Evolutionary conservation across 2,888 invertebrate species (phyloP).

Genomic region (Arge pagana): DNA sequence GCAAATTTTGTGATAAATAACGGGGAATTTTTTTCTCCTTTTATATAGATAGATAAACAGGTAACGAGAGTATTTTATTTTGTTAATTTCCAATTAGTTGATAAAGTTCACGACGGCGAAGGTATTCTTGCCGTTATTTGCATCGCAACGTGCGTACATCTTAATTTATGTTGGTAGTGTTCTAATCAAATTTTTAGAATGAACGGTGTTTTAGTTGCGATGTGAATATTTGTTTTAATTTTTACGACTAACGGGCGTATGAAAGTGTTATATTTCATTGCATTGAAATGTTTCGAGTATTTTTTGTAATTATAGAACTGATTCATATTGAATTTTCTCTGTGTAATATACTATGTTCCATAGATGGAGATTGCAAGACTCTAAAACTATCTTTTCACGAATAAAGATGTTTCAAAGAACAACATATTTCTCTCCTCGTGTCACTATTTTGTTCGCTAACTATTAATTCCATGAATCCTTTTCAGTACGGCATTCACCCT

Average conservation of each 20-base stretch:
- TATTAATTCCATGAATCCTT: conserved; percentile 52
- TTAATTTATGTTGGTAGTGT: conserved; percentile 12
- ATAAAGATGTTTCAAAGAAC: conserved; percentile 27
- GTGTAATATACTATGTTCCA: conserved; percentile 31
- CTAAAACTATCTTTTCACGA: conserved; percentile 36
- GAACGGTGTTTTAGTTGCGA: no score
- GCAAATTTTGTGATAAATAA: conserved; percentile 19
- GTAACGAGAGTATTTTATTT: no score
- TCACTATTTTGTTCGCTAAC: conserved; percentile 28
- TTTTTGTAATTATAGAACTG: neutral
- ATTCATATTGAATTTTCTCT: conserved; percentile 38
- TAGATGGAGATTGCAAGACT: conserved; percentile 32
- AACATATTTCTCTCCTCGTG: conserved; percentile 24
- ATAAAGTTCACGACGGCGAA: no score
- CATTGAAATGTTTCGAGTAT: conserved; percentile 13
- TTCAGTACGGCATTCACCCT: conserved; percentile 48
- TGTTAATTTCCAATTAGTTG: no score
- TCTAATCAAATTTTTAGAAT: conserved; percentile 15
- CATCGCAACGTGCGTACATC: conserved; percentile 16
- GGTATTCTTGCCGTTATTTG: no score
- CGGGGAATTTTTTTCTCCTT: no score
- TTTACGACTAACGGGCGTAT: neutral
- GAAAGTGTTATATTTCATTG: conserved; percentile 17
- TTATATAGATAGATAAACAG: no score
- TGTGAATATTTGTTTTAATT: conserved; percentile 3